Evolutionary conservation across 2,888 invertebrate species (phyloP).

Genomic region (Lochmaea capreae): DNA sequence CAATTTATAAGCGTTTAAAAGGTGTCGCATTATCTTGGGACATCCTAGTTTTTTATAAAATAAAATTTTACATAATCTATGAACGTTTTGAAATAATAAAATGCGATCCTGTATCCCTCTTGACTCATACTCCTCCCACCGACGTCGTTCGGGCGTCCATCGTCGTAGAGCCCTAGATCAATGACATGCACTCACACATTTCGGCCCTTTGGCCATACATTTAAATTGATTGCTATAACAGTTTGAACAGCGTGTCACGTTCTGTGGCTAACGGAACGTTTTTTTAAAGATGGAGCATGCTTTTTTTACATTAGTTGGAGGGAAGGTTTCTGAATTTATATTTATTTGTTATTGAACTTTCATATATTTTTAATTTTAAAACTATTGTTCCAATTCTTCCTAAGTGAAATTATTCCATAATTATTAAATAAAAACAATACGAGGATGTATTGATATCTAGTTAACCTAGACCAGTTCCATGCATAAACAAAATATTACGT

Average conservation of each 20-base stretch:
- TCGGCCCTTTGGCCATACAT: conserved; percentile 26
- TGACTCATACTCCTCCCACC: conserved; percentile 27
- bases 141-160: conserved; percentile 12
- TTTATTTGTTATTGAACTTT: no score
- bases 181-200: conserved; percentile 31
- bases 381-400: not conserved
- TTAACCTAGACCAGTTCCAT: no score
- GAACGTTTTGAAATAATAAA: not conserved
- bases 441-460: no score
- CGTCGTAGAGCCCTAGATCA: conserved; percentile 21
- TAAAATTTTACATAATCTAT: no score
- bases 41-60: no score
- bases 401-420: no score
- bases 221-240: conserved; percentile 32
- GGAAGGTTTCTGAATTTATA: not conserved
- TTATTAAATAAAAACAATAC: no score
- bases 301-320: not conserved
- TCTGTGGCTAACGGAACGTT: conserved; percentile 16
- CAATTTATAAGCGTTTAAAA: no score
- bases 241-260: conserved; percentile 30
- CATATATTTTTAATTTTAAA: not conserved
- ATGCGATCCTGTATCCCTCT: conserved; percentile 14
- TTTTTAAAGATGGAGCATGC: conserved; percentile 13
- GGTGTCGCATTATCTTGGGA: no score
- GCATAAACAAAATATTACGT: no score